Evolutionary conservation across 1,140 invertebrate genomes (phyloP), one percentile per base, ranked within the genome.

Genomic region (Thrips palmi): DNA sequence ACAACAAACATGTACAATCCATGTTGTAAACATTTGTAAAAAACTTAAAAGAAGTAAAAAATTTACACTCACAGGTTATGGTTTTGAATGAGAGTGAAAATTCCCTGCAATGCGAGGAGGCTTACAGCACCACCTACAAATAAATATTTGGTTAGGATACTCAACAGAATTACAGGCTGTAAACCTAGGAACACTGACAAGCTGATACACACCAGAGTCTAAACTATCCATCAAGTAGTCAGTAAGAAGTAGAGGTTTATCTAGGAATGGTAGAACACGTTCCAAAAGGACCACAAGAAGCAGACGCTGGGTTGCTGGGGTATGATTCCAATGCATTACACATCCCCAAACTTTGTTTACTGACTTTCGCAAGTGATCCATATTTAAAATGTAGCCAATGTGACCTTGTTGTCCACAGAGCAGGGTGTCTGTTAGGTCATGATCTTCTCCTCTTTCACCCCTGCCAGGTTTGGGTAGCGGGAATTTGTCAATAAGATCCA

Each of bases 191-290:
- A 31, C 36, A 50, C 53, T 53, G 52, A n/a, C n/a, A n/a, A n/a
- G n/a, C n/a, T n/a, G n/a, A n/a, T n/a, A n/a, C n/a, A n/a, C n/a
- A 79, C 77, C 81, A 27, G 74, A 64, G 52, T 88, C 78, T 37
- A 92, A 73, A 8, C 84, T 84, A 49, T 87, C 74, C 64, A 91
- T 84, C 4, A 97, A 64, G 58, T 89, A 93, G 52, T 94, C 88
- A n/a, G 84, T 86, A 43, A 92, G 62, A 23, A 82, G 56, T 29
- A 91, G 62, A 5, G 89, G 87, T 50, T 76, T 76, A 14, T 75
- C 67, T 40, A 96, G 62, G 56, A 86, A 68, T 10, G 72, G 69
- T 59, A 94, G 69, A 8, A 92, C 65, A 42, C 76, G 68, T 51
- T 92, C 85, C 27, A 89, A 65, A 11, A 94, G 57, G 32, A 87